Percentiles rank a stretch among this genome's conserved stretches.
These are phyloP conservation scores for Seriola rivoliana DNA, from an alignment of 2,113 vertebrate genomes.

Conservation along the genomic window DNA sequence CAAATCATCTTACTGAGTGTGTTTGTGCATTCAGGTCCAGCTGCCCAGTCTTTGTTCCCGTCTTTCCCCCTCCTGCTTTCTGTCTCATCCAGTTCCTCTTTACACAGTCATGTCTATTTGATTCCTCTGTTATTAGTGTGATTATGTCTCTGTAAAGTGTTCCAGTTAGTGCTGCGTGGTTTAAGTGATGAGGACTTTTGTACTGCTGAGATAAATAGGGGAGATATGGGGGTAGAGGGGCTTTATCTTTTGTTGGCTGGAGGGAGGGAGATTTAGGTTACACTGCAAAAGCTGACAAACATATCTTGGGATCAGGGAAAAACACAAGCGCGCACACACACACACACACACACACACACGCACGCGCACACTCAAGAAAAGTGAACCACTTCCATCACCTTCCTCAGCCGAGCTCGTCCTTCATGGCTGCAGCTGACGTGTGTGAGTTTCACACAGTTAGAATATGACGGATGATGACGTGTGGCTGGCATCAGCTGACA, in stretches of 20 bases:
- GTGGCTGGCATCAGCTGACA: not conserved
- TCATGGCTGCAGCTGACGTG: slow-evolving; percentile 38
- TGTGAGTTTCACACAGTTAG: slow-evolving; percentile 21
- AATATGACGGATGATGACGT: slow-evolving; percentile 42
- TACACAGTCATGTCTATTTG: not conserved
- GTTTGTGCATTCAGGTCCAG: slow-evolving; percentile 22
- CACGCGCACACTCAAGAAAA: slow-evolving; percentile 35
- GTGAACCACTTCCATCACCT: slow-evolving; percentile 22
- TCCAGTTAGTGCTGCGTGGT: not conserved
- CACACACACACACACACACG: slow-evolving; percentile 39
- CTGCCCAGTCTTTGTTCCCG: slow-evolving; percentile 10
- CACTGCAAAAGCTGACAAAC: slow-evolving; percentile 68
- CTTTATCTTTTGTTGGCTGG: slow-evolving; percentile 66
- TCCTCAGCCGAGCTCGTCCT: slow-evolving; percentile 37
- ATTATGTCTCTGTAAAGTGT: not conserved
- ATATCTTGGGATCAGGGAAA: slow-evolving; percentile 67
- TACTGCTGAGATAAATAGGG: slow-evolving; percentile 47
- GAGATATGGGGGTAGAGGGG: slow-evolving; percentile 57
- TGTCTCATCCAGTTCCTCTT: not conserved
- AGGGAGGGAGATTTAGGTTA: slow-evolving; percentile 51
- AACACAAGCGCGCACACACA: slow-evolving; percentile 33
- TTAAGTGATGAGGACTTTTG: slow-evolving; percentile 33
- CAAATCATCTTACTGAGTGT: slow-evolving; percentile 55
- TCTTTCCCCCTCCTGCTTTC: not conserved
- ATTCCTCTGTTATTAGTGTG: not conserved